Percentiles rank a stretch among this genome's conserved stretches.
These are phyloP conservation scores for Epinephelus awoara DNA, from an alignment of 2,797 vertebrate species.

Conservation along the genomic window DNA sequence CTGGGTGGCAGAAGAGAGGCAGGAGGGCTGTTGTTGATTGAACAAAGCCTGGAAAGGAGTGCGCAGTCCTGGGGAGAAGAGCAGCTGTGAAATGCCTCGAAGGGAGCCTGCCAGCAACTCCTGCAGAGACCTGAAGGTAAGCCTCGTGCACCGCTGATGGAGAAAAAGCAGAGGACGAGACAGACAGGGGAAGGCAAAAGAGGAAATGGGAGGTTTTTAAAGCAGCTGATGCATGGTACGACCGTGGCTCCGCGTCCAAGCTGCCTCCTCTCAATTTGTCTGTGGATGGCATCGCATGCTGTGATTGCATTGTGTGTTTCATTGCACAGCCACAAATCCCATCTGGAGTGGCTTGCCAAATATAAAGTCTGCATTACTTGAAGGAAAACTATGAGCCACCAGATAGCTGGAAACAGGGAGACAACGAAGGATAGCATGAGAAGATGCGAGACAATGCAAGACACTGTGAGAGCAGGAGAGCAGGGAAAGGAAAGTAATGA, in stretches of 20 bases:
- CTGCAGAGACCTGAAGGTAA: slow-evolving; percentile 87
- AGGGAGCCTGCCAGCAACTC: slow-evolving; percentile 79
- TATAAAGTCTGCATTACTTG: slow-evolving; percentile 48
- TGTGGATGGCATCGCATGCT: slow-evolving; percentile 57
- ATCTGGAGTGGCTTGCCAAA: slow-evolving; percentile 32
- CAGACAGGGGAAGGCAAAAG: slow-evolving; percentile 24
- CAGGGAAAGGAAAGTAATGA: slow-evolving; percentile 51
- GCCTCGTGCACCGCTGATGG: slow-evolving; percentile 48
- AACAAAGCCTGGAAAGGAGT: slow-evolving; percentile 80
- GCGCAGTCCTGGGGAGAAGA: slow-evolving; percentile 76
- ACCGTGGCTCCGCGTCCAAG: slow-evolving; percentile 48
- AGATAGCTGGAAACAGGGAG: slow-evolving; percentile 19
- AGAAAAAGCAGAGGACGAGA: slow-evolving; percentile 32
- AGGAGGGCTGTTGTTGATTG: slow-evolving; percentile 75
- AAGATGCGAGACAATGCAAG: slow-evolving; percentile 23
- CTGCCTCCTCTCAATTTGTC: slow-evolving; percentile 61
- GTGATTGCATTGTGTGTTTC: slow-evolving; percentile 57
- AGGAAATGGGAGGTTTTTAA: slow-evolving; percentile 52
- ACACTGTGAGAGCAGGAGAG: slow-evolving; percentile 40
- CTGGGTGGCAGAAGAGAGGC: slow-evolving; percentile 72
- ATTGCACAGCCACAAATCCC: slow-evolving; percentile 43
- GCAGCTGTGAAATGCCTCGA: slow-evolving; percentile 84
- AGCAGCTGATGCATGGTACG: slow-evolving; percentile 66
- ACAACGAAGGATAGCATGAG: slow-evolving; percentile 7
- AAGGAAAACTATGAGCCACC: slow-evolving; percentile 28